Base-by-base conservation (phyloP, 2,113 vertebrate species). In the Eretmochelys imbricata region DNA sequence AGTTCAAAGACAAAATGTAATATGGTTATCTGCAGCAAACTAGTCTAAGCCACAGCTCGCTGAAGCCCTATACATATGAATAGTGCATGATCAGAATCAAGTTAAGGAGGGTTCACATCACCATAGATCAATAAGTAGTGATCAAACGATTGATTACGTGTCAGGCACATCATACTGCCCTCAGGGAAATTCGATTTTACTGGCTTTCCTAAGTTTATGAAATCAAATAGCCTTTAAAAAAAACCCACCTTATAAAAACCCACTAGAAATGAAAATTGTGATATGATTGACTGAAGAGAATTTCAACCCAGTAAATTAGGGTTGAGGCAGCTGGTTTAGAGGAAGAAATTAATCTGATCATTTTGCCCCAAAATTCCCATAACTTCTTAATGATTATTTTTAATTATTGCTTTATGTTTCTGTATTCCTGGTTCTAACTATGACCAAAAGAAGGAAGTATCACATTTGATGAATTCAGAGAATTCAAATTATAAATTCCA, bases 211-310 rank as follows among this genome's bases (percentile, higher is more conserved):
- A 55, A 90, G 10, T 86, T 87, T 79, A 53, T 22, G 88, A 88
- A 94, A 69, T 11, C n/a, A 91, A 88, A 31, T 25, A 80, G 31
- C 65, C 82, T 93, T 94, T 95, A 72, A 86, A 96, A 59, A 4
- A 11, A 38, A 62, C 82, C 42, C 42, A 19, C 5, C 42, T 3
- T 38, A 57, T 13, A 42, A 88, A 88, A 91, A 31, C 25, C 38
- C 84, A 57, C 48, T 85, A n/a, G 80, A 16, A 50, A 27, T 75
- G 46, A 62, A 85, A 86, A 31, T 0, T 85, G 85, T 65, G 86
- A 85, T 65, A 46, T 5, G 4, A 80, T 54, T 88, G 87, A 83
- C n/a, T 84, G 78, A 79, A 31, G 79, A 69, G 62, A 84, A 92
- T 84, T 80, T 88, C 81, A 92, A 54, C 72, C 81, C 81, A 49